Evolutionary conservation across 2,797 vertebrate species (phyloP), one percentile per base, ranked within the genome.

Genomic region (Cossypha niveicapilla): DNA sequence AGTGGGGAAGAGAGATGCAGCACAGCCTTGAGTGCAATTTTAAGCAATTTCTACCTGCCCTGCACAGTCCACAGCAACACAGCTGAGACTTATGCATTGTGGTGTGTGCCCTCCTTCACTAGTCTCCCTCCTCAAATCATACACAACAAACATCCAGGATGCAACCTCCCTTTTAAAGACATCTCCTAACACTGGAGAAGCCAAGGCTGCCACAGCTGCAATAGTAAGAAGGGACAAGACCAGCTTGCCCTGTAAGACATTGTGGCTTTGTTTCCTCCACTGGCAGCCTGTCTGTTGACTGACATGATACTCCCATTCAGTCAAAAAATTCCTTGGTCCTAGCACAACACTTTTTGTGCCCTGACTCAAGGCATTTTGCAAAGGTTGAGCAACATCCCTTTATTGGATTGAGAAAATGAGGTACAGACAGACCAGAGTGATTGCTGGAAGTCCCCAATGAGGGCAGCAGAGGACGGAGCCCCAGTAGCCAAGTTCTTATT

Each of bases 351-450:
- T 75, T 86, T 72, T 86, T 61, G 56, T 90, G 37, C 66, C 39
- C 44, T 37, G 67, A 86, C 66, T 92, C 75, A 68, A 92, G 72
- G 50, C 30, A n/a, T 87, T 84, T 88, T 93, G 76, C 47, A 92
- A 85, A 95, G 13, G 61, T 94, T 93, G 68, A 93, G 72, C 78
- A 94, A 85, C 50, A 74, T 80, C 53, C 9, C 50, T 74, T 78
- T 74, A 50, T 71, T 88, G 71, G 68, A n/a, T 8, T 79, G 71
- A 87, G 75, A 87, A 92, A 91, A 80, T 74, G 65, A 83, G 37
- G 44, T 54, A 86, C 30, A 81, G 71, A 86, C 30, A 81, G 71
- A n/a, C 35, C 28, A 62, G 75, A 91, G 32, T 0, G 1, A 79
- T 86, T 77, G 57, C 81, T 96, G 75, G 56, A 95, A 92, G 84